These are phyloP conservation scores for Zoroaster sp. DNA, from an alignment of 53 echinoderm and acorn worm species.

Conservation along the genomic window DNA sequence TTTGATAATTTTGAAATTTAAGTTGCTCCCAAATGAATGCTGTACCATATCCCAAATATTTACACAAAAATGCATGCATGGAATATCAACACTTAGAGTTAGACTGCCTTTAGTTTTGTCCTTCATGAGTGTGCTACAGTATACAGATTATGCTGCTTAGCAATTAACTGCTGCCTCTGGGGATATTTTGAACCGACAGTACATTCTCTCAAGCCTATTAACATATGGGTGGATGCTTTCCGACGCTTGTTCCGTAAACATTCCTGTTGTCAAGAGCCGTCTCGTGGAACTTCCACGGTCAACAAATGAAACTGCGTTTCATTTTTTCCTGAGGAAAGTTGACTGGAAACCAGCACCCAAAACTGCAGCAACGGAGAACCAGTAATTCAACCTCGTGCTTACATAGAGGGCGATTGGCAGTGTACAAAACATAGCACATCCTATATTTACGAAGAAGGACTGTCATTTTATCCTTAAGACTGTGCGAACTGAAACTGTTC, in stretches of 20 bases:
- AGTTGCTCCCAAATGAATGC: too few species aligned
- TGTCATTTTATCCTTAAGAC: not conserved
- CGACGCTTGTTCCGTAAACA: slow-evolving; percentile 47
- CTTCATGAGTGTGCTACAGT: slow-evolving; percentile 14
- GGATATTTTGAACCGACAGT: slow-evolving; percentile 39
- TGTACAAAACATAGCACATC: not conserved
- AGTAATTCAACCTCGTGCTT: slow-evolving; percentile 42
- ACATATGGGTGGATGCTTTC: slow-evolving; percentile 47
- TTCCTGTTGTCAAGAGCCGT: not conserved
- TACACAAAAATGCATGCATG: too few species aligned
- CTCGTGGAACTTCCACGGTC: slow-evolving; percentile 39
- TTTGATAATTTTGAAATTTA: too few species aligned
- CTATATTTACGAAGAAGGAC: slow-evolving; percentile 20
- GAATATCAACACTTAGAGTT: too few species aligned
- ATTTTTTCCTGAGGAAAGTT: slow-evolving; percentile 6
- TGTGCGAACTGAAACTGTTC: not conserved
- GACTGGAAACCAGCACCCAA: slow-evolving; percentile 46
- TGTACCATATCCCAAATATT: too few species aligned
- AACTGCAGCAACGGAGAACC: slow-evolving; percentile 25
- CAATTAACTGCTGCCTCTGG: slow-evolving; percentile 14
- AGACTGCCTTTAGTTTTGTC: too few species aligned
- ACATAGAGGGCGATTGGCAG: slow-evolving; percentile 21
- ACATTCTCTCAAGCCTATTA: slow-evolving; percentile 38
- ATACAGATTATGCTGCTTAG: slow-evolving; percentile 39
- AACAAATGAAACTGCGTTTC: slow-evolving; percentile 31